Evolutionary conservation across 2,888 invertebrate genomes (phyloP).

Genomic region (Brachyopa scutellaris): DNA sequence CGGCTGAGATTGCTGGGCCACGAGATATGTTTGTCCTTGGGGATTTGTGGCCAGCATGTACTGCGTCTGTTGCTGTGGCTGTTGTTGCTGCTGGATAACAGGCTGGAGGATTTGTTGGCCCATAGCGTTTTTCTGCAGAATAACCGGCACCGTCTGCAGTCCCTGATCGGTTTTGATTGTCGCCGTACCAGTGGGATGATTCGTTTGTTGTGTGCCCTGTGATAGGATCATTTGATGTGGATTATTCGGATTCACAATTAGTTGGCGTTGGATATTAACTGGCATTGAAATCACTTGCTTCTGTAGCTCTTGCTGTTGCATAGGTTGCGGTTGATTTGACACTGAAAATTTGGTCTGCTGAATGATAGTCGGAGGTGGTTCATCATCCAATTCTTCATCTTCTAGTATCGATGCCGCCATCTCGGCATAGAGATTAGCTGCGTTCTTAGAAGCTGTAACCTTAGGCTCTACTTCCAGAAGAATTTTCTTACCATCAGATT

Average conservation of each 20-base stretch:
- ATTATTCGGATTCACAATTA: conserved; percentile 78
- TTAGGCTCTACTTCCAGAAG: conserved; percentile 73
- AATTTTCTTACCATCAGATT: conserved; percentile 68
- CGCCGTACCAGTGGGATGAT: conserved; percentile 79
- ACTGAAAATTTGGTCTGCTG: conserved; percentile 68
- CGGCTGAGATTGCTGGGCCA: conserved; percentile 85
- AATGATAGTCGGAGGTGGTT: conserved; percentile 74
- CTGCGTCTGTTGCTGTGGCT: conserved; percentile 80
- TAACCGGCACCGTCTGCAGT: conserved; percentile 80
- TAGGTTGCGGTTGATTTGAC: conserved; percentile 34
- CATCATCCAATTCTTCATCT: conserved; percentile 86
- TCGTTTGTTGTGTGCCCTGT: conserved; percentile 70
- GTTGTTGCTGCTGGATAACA: conserved; percentile 80
- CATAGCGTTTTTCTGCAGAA: conserved; percentile 78
- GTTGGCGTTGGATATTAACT: conserved; percentile 78
- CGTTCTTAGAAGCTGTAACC: conserved; percentile 86
- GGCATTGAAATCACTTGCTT: conserved; percentile 79
- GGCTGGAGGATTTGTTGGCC: conserved; percentile 77
- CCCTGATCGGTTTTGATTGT: conserved; percentile 81
- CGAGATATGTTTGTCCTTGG: conserved; percentile 85
- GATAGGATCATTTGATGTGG: conserved; percentile 76
- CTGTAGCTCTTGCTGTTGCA: conserved; percentile 72
- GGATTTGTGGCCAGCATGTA: conserved; percentile 82
- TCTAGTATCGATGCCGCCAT: conserved; percentile 92
- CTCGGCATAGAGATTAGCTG: conserved; percentile 92